Evolutionary conservation across 2,888 invertebrate genomes (phyloP).

Genomic region (Dorcus hopei): DNA sequence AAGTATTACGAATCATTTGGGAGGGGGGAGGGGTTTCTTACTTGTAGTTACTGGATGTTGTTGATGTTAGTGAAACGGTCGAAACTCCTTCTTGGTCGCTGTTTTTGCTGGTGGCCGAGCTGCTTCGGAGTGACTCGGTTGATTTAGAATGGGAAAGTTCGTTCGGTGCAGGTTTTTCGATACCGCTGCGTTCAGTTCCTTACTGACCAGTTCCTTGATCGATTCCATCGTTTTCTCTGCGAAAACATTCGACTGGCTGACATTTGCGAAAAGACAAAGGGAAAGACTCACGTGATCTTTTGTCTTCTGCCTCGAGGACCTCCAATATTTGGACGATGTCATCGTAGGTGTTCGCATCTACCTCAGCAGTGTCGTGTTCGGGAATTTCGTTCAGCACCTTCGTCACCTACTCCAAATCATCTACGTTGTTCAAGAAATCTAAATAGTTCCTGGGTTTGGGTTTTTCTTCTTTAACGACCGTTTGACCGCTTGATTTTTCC

Average conservation of each 20-base stretch:
- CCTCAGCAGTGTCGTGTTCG: conserved; percentile 25
- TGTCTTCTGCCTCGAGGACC: conserved; percentile 50
- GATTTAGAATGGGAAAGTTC: too few relatives aligned
- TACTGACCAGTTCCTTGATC: conserved; percentile 40
- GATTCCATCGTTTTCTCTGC: conserved; percentile 40
- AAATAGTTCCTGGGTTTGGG: conserved; percentile 31
- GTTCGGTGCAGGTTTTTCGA: too few relatives aligned
- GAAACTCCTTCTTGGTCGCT: conserved; percentile 18
- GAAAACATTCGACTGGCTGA: conserved; percentile 12
- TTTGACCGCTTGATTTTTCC: neutral
- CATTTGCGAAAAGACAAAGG: neutral
- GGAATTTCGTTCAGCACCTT: conserved; percentile 18
- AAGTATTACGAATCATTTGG: neutral
- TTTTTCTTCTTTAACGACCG: neutral
- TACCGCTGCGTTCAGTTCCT: conserved; percentile 22
- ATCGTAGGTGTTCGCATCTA: conserved; percentile 41
- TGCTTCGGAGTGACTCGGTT: neutral
- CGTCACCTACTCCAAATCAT: conserved; percentile 22
- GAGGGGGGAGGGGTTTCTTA: conserved; percentile 14
- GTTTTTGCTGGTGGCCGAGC: conserved; percentile 7
- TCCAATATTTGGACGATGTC: conserved; percentile 51
- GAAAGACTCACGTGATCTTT: conserved; percentile 43
- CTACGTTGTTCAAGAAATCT: conserved; percentile 35
- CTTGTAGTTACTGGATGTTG: conserved; percentile 30
- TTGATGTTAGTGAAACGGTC: conserved; percentile 20